A percentile compares a stretch with the other conserved stretches of the same genome.
Evolutionary conservation across 2,888 invertebrate genomes (phyloP).

Genomic region (Camptogramma bilineatum): DNA sequence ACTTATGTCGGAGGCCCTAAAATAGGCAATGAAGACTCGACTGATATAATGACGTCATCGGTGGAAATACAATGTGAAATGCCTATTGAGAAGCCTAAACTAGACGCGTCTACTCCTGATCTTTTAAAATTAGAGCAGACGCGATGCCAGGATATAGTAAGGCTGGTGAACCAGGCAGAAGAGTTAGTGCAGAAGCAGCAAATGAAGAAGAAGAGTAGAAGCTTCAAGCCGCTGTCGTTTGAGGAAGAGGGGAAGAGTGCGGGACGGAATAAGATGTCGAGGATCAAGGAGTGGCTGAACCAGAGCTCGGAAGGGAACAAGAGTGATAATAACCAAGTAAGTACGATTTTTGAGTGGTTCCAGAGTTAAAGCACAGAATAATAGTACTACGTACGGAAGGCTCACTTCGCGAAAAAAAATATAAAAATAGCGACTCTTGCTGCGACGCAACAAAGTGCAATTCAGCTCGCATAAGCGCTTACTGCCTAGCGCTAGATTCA

Average conservation of each 20-base stretch:
- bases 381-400: no score
- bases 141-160: conserved; percentile 88
- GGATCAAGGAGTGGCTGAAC: conserved; percentile 90
- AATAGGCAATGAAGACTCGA: conserved; percentile 77
- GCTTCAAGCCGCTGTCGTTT: conserved; percentile 82
- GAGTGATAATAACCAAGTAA: conserved; percentile 72
- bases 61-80: conserved; percentile 80
- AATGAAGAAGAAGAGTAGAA: conserved; percentile 80
- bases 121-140: conserved; percentile 77
- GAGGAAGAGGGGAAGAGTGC: conserved; percentile 77
- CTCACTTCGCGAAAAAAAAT: no score
- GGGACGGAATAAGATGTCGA: conserved; percentile 86
- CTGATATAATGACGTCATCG: conserved; percentile 82
- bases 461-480: no score
- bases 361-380: no score
- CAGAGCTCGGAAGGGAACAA: conserved; percentile 78
- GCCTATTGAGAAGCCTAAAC: conserved; percentile 66
- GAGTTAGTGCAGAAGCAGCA: conserved; percentile 89
- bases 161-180: conserved; percentile 92
- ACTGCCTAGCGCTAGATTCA: no score
- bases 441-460: no score
- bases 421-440: no score
- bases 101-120: conserved; percentile 77
- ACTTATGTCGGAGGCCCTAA: conserved; percentile 85
- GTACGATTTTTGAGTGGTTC: conserved; percentile 5